Evolutionary conservation across 2,797 vertebrate genomes (phyloP).

Genomic region (Petrocephalus schoutedeni): DNA sequence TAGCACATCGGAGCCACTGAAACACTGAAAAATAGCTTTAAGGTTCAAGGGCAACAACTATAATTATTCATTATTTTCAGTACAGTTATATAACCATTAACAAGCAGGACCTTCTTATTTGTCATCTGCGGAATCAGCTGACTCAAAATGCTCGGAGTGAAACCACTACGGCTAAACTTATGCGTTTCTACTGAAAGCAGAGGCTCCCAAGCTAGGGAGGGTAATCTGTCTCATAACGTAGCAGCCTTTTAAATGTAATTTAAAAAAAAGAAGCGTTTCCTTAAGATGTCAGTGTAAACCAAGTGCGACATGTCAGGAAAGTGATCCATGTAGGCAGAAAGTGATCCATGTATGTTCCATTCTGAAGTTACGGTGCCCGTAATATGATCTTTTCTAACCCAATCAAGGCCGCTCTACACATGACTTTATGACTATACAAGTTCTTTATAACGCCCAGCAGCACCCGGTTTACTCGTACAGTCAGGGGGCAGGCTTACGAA

Average conservation of each 20-base stretch:
- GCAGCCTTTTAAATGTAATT: slow-evolving; percentile 32
- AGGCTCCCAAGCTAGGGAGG: slow-evolving; percentile 41
- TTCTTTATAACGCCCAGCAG: neutral
- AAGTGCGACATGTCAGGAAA: neutral
- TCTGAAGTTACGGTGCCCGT: neutral
- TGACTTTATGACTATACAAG: neutral
- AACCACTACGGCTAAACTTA: slow-evolving; percentile 31
- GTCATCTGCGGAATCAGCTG: slow-evolving; percentile 18
- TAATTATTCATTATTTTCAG: neutral
- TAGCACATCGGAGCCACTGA: neutral
- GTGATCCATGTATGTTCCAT: neutral
- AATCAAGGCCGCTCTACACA: neutral
- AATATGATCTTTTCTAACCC: neutral
- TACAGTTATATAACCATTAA: neutral
- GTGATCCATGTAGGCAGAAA: neutral
- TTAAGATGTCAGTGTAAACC: neutral
- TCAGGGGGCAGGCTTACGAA: neutral
- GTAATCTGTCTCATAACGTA: slow-evolving; percentile 37
- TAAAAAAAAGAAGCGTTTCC: slow-evolving; percentile 8
- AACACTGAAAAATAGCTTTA: neutral
- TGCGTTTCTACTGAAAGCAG: slow-evolving; percentile 39
- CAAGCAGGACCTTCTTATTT: neutral
- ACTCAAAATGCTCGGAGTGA: slow-evolving; percentile 24
- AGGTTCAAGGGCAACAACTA: neutral
- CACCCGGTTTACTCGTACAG: neutral